Evolutionary conservation across 1,140 invertebrate species (phyloP).

Genomic region (Maniola jurtina): DNA sequence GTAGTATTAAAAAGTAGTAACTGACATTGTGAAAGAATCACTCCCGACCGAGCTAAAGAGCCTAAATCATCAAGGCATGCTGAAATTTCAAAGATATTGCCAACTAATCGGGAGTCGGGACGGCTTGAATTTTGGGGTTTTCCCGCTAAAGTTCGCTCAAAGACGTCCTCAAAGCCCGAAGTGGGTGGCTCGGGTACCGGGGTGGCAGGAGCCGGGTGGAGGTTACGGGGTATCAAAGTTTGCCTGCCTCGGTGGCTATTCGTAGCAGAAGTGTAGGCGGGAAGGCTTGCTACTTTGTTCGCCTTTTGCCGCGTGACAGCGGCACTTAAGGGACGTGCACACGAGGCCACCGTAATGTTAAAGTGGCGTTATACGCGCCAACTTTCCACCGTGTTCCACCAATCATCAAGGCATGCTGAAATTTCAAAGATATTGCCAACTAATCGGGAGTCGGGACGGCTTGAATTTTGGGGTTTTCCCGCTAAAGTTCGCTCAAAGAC

Average conservation of each 20-base stretch:
- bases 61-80: constrained; percentile 49
- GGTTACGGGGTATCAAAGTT: constrained; percentile 67
- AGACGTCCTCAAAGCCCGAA: constrained; percentile 70
- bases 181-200: constrained; percentile 63
- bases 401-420: constrained; percentile 59
- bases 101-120: constrained; percentile 74
- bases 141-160: constrained; percentile 72
- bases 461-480: constrained; percentile 75
- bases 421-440: constrained; percentile 73
- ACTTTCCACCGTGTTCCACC: constrained; percentile 39
- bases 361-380: constrained; percentile 54
- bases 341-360: constrained; percentile 47
- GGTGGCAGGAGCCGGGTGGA: constrained; percentile 55
- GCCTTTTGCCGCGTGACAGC: constrained; percentile 69
- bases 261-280: constrained; percentile 50
- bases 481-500: constrained; percentile 73
- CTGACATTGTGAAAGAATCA: background rate
- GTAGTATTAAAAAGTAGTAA: background rate
- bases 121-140: constrained; percentile 73
- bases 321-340: constrained; percentile 73
- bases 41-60: constrained; percentile 7
- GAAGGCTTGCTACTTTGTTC: constrained; percentile 61
- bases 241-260: constrained; percentile 60
- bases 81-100: constrained; percentile 74
- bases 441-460: constrained; percentile 70